phyloP scores from a whole-genome alignment of 2,888 invertebrate species.

The Opisthograptis luteolata region DNA sequence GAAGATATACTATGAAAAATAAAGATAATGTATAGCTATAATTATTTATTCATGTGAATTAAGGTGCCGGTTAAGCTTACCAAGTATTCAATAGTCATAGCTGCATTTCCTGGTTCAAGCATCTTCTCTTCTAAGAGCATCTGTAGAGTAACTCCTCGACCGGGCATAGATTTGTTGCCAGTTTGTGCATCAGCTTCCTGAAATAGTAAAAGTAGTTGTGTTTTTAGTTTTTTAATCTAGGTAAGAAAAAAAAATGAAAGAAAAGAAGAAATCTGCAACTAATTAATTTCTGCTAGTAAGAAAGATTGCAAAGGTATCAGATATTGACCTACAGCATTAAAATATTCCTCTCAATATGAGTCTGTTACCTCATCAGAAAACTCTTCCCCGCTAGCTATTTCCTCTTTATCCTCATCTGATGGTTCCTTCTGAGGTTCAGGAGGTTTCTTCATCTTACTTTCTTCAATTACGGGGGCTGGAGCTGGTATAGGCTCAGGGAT shows the following conservation, averaged over 20 bases:
- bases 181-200: conserved; percentile 78
- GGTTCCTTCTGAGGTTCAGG: conserved; percentile 56
- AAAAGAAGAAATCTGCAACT: too few relatives aligned
- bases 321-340: neutral
- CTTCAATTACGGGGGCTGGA: conserved; percentile 44
- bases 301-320: too few relatives aligned
- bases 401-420: conserved; percentile 73
- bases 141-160: conserved; percentile 91
- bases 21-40: too few relatives aligned
- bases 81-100: conserved; percentile 95
- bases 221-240: neutral
- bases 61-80: conserved; percentile 82
- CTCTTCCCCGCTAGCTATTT: conserved; percentile 75
- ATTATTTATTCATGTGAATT: too few relatives aligned
- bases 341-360: neutral
- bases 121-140: conserved; percentile 94
- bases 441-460: conserved; percentile 59
- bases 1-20: too few relatives aligned
- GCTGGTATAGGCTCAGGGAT: conserved; percentile 37
- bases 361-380: conserved; percentile 73
- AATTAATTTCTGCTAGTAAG: too few relatives aligned
- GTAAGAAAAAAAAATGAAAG: too few relatives aligned
- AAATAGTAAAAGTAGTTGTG: too few relatives aligned
- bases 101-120: conserved; percentile 91
- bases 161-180: conserved; percentile 79